Evolutionary conservation across 2,113 vertebrate species (phyloP).

Genomic region (Albula goreensis): DNA sequence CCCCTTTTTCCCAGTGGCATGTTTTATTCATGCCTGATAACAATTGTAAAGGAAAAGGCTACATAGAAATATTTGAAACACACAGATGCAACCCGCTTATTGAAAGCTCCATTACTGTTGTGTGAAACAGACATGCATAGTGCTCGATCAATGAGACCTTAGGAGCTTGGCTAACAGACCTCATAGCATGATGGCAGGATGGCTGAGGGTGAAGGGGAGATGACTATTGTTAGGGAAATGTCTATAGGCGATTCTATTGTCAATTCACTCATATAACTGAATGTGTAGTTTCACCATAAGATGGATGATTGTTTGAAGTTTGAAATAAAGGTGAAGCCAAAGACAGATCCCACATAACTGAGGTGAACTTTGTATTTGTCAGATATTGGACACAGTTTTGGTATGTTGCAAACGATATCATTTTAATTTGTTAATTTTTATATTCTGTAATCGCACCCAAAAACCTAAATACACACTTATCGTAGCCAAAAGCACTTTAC

Average conservation of each 20-base stretch:
- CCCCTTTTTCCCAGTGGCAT: constrained; percentile 18
- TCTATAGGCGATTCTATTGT: constrained; percentile 4
- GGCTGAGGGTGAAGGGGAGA: not conserved
- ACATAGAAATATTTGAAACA: not conserved
- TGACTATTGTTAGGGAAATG: not conserved
- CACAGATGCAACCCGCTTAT: not conserved
- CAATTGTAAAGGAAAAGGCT: not conserved
- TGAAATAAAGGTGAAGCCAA: not conserved
- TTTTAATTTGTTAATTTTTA: no score
- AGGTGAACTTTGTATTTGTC: not conserved
- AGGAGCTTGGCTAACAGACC: not conserved
- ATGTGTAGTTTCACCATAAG: not conserved
- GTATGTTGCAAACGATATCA: no score
- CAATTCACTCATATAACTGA: not conserved
- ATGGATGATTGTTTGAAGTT: not conserved
- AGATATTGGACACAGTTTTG: no score
- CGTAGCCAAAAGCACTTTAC: not conserved
- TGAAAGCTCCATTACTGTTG: not conserved
- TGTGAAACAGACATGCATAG: not conserved
- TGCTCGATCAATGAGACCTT: no score
- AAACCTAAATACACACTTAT: no score
- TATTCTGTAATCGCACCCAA: no score
- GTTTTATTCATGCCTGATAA: constrained; percentile 45
- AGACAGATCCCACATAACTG: not conserved
- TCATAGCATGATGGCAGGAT: not conserved